Percentiles rank a stretch among this genome's conserved stretches.
These are phyloP conservation scores for Campylomormyrus numenius DNA, from an alignment of 2,113 vertebrate species.

Conservation along the genomic window DNA sequence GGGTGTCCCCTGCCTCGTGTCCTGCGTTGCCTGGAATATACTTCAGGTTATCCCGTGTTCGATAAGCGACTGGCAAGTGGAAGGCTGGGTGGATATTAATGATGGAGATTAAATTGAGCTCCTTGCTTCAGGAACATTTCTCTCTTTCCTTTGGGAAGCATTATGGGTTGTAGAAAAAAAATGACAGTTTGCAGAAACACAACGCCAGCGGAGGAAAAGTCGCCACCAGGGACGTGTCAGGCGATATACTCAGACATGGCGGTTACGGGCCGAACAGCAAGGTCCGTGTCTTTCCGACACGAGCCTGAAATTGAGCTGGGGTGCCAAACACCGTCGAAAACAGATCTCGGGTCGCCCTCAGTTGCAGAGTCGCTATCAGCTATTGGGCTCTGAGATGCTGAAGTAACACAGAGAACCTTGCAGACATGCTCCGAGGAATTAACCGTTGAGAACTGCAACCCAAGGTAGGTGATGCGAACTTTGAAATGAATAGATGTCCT, in stretches of 20 bases:
- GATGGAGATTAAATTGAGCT: neutral
- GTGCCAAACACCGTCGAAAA: neutral
- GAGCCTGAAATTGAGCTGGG: slow-evolving; percentile 15
- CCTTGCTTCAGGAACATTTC: neutral
- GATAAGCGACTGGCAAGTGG: neutral
- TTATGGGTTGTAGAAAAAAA: neutral
- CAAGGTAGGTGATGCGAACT: neutral
- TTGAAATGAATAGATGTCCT: slow-evolving; percentile 13
- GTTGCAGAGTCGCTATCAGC: neutral
- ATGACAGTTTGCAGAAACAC: slow-evolving; percentile 20
- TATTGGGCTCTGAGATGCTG: neutral
- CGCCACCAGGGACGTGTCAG: slow-evolving; percentile 15
- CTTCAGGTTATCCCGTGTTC: neutral
- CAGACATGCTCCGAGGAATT: no score
- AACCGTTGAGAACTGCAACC: neutral
- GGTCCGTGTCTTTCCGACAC: slow-evolving; percentile 20
- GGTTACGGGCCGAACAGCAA: slow-evolving; percentile 29
- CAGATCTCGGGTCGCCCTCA: neutral
- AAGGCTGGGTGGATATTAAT: neutral
- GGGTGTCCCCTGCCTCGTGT: neutral
- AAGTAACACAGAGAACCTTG: neutral
- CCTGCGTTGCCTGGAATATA: neutral
- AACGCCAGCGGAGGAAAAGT: slow-evolving; percentile 27
- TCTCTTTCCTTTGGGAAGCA: neutral
- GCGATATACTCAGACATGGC: slow-evolving; percentile 26